Evolutionary conservation across 2,797 vertebrate species (phyloP).

Genomic region (Xenentodon cancila): DNA sequence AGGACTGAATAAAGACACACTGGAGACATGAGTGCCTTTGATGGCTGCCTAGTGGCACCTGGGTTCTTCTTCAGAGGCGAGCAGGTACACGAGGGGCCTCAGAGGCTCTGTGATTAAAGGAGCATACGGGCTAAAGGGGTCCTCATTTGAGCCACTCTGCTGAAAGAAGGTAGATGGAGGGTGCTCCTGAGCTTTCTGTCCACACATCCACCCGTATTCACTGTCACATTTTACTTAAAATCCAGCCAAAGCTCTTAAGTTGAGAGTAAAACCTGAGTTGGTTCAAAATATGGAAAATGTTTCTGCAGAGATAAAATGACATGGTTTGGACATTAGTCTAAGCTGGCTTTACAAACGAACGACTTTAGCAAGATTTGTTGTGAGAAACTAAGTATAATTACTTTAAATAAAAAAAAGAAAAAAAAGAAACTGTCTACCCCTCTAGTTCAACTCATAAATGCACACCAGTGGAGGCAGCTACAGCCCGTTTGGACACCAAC

Average conservation of each 20-base stretch:
- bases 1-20: constrained; percentile 33
- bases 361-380: neutral
- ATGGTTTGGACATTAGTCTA: neutral
- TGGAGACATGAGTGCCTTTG: constrained; percentile 27
- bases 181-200: constrained; percentile 48
- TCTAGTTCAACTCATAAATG: neutral
- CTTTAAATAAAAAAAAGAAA: neutral
- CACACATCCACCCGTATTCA: constrained; percentile 19
- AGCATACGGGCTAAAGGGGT: constrained; percentile 56
- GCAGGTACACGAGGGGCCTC: constrained; percentile 29
- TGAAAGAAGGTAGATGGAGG: constrained; percentile 61
- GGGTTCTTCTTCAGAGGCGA: constrained; percentile 33
- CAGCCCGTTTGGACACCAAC: neutral
- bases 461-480: constrained; percentile 10
- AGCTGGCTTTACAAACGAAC: neutral
- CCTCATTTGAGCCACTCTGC: constrained; percentile 66
- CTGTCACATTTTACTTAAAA: constrained; percentile 17
- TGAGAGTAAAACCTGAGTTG: too few relatives aligned
- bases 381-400: neutral
- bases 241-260: too few relatives aligned
- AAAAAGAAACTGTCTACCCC: too few relatives aligned
- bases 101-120: constrained; percentile 60
- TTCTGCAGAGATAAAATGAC: too few relatives aligned
- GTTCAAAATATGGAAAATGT: too few relatives aligned
- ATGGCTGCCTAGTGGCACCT: constrained; percentile 25